Evolutionary conservation across 2,888 invertebrate species (phyloP), one percentile per base, ranked within the genome.

Genomic region (Orthonevra nobilis): DNA sequence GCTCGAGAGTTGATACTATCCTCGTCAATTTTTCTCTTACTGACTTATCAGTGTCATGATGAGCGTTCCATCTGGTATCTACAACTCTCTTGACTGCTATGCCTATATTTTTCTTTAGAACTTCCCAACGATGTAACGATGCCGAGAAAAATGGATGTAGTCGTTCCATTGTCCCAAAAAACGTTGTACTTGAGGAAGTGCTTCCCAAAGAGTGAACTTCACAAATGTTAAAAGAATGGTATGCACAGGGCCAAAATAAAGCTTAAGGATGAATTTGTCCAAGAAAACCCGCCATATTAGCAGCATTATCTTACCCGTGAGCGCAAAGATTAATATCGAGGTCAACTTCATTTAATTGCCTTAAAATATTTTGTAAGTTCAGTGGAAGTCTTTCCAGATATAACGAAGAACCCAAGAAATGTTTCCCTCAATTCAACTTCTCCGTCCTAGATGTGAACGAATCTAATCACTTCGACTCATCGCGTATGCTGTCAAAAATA

Each of bases 131-230:
- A 34, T 34, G 14, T 5, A 14, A 12, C 2, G 34, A 34, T 50
- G 20, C 32, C 32, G 58, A 26, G 36, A 26, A 52, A 52, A 52
- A 50, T 52, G 52, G 36, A 23, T 38, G 6, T 10, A 52, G 23
- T 52, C 42, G 19, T 42, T 58, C 20, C 23, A 60, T 28, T 32
- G 44, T 30, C 19, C 20, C 32, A 58, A 32, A 44, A 42, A 58
- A 58, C 19, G 19, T 32, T 48, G 34, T 50, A 34, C 34, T 34
- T 30, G 38, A 54, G 17, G 54, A 26, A 54, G 38, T 23, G 36
- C 38, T 54, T 28, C 54, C n/a, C 26, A 54, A 38, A n/a, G 23
- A 19, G 58, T 42, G n/a, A 23, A 44, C 44, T 58, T n/a, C n/a
- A n/a, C n/a, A n/a, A n/a, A n/a, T n/a, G n/a, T n/a, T n/a, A n/a